A percentile compares a stretch with the other conserved stretches of the same genome.
phyloP scores from a whole-genome alignment of 2,888 invertebrate species.

The Drosophila mercatorum region DNA sequence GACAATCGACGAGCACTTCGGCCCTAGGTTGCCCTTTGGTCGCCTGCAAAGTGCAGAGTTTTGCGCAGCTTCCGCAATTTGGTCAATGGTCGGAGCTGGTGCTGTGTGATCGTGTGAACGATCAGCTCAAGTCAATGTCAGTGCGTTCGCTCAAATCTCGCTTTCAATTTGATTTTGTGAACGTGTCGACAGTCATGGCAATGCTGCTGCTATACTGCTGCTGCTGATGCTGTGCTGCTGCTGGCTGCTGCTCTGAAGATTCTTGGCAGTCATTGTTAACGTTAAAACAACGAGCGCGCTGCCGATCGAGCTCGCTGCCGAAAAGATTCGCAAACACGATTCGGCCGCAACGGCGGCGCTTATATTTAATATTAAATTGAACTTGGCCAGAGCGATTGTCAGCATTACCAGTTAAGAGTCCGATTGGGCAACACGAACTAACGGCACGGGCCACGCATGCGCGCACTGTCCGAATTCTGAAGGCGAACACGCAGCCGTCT shows the following conservation, averaged over 20 bases:
- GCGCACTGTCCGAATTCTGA: slow-evolving; percentile 23
- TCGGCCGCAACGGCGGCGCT: slow-evolving; percentile 41
- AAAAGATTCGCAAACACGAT: slow-evolving; percentile 60
- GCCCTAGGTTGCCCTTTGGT: slow-evolving; percentile 30
- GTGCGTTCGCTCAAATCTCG: slow-evolving; percentile 36
- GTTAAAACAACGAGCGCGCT: slow-evolving; percentile 22
- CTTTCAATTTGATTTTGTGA: slow-evolving; percentile 68
- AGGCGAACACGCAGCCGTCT: slow-evolving; percentile 15
- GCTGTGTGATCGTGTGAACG: slow-evolving; percentile 51
- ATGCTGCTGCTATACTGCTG: slow-evolving; percentile 12
- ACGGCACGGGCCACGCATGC: slow-evolving; percentile 66
- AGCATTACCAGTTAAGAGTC: slow-evolving; percentile 78
- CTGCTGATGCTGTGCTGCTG: neutral
- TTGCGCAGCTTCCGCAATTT: slow-evolving; percentile 55
- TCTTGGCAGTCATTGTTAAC: slow-evolving; percentile 47
- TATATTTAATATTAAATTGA: slow-evolving; percentile 80
- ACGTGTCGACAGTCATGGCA: slow-evolving; percentile 69
- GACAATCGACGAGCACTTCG: neutral
- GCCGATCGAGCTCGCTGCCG: slow-evolving; percentile 35
- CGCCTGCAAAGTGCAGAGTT: slow-evolving; percentile 35
- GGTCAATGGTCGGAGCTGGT: slow-evolving; percentile 45
- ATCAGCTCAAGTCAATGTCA: slow-evolving; percentile 71
- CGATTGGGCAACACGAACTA: slow-evolving; percentile 68
- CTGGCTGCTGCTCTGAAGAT: slow-evolving; percentile 48
- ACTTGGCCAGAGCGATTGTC: slow-evolving; percentile 69